Percentiles rank a stretch among this genome's conserved stretches.
Conservation (phyloP, 2,888 invertebrate genomes). For the Plebejus argus region DNA sequence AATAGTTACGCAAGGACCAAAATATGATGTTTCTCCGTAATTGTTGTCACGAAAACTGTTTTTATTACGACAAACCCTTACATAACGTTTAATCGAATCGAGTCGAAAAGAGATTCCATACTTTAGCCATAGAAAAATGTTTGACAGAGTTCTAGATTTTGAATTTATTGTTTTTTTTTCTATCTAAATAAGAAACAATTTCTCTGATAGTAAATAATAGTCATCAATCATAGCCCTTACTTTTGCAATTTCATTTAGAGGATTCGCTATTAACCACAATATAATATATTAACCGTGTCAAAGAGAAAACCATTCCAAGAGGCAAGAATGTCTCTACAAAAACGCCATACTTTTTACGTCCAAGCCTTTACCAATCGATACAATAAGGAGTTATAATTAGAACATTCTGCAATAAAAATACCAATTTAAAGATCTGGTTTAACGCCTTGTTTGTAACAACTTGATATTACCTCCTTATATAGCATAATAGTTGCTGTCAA, state of each 20-base stretch:
- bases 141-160: neutral
- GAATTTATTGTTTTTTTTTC: too few relatives aligned
- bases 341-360: neutral
- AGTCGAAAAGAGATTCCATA: neutral
- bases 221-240: too few relatives aligned
- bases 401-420: slow-evolving; percentile 25
- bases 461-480: slow-evolving; percentile 6
- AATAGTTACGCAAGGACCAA: slow-evolving; percentile 27
- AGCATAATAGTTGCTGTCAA: slow-evolving; percentile 6
- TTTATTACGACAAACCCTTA: slow-evolving; percentile 5
- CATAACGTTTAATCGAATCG: neutral
- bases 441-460: neutral
- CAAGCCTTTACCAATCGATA: slow-evolving; percentile 6
- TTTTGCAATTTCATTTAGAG: neutral
- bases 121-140: neutral
- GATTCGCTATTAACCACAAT: neutral
- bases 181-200: too few relatives aligned
- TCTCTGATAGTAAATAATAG: too few relatives aligned
- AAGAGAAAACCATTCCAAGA: neutral
- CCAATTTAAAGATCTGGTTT: slow-evolving; percentile 22
- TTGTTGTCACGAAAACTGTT: slow-evolving; percentile 27
- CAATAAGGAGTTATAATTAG: slow-evolving; percentile 31
- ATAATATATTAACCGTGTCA: neutral
- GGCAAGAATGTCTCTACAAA: neutral
- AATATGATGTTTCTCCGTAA: slow-evolving; percentile 15